These are phyloP conservation scores for Polyommatus iphigenia DNA, from an alignment of 2,888 invertebrate genomes.

Conservation along the genomic window DNA sequence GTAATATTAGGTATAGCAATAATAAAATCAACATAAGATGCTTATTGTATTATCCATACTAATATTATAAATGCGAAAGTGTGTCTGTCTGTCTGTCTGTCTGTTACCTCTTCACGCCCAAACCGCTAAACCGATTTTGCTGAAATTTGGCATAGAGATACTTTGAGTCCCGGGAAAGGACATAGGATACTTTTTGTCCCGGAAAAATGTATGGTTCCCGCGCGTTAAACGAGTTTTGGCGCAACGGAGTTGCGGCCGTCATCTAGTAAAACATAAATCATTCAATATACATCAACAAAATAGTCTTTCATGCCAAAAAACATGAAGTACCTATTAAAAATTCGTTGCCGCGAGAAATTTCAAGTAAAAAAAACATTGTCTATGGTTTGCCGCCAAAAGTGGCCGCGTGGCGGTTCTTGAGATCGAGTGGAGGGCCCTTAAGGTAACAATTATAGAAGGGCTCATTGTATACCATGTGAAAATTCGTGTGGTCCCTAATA, in stretches of 20 bases:
- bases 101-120: no score
- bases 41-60: no score
- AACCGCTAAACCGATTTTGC: no score
- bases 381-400: slow-evolving; percentile 23
- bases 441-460: background rate
- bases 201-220: no score
- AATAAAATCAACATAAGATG: background rate
- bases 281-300: background rate
- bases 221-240: no score
- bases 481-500: slow-evolving; percentile 14
- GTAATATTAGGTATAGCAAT: background rate
- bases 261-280: no score
- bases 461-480: background rate
- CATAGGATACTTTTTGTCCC: no score
- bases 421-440: background rate
- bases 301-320: background rate
- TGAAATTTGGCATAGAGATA: no score
- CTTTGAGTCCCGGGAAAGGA: no score
- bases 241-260: no score
- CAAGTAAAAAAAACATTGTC: slow-evolving; percentile 28
- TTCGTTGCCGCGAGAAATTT: background rate
- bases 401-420: slow-evolving; percentile 25
- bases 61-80: no score
- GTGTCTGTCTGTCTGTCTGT: no score
- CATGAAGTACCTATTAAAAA: background rate